These are phyloP conservation scores for Villa cingulata DNA, from an alignment of 2,888 invertebrate genomes.

Conservation along the genomic window DNA sequence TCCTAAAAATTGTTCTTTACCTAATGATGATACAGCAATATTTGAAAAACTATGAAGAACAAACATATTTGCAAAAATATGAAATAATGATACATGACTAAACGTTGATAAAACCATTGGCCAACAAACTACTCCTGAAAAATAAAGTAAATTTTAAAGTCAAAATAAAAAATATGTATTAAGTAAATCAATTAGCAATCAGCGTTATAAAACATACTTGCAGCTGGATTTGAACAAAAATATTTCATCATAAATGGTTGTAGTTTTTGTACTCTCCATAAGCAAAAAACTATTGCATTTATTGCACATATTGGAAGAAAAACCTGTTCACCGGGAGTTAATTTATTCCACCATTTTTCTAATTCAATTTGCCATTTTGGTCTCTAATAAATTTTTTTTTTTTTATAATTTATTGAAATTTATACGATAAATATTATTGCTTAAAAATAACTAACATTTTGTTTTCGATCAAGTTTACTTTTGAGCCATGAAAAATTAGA, in stretches of 20 bases:
- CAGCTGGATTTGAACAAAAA: constrained; percentile 71
- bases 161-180: neutral
- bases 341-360: constrained; percentile 49
- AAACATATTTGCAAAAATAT: constrained; percentile 91
- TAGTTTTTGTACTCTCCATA: constrained; percentile 65
- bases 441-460: neutral
- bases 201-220: constrained; percentile 46
- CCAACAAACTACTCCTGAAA: constrained; percentile 56
- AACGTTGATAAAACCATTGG: constrained; percentile 92
- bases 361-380: constrained; percentile 19
- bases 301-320: constrained; percentile 66
- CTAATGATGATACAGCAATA: constrained; percentile 54
- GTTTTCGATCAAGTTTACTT: constrained; percentile 17
- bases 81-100: constrained; percentile 78
- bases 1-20: constrained; percentile 83
- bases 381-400: constrained; percentile 2
- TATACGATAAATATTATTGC: too few relatives aligned
- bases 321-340: constrained; percentile 60
- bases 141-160: constrained; percentile 13
- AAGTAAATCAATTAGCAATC: neutral
- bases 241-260: constrained; percentile 66
- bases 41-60: constrained; percentile 70
- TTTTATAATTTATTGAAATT: too few relatives aligned
- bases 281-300: constrained; percentile 65
- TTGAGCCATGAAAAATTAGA: constrained; percentile 38